Base-by-base conservation (phyloP, 2,113 vertebrate genomes). In the Leptobrachium ailaonicum region DNA sequence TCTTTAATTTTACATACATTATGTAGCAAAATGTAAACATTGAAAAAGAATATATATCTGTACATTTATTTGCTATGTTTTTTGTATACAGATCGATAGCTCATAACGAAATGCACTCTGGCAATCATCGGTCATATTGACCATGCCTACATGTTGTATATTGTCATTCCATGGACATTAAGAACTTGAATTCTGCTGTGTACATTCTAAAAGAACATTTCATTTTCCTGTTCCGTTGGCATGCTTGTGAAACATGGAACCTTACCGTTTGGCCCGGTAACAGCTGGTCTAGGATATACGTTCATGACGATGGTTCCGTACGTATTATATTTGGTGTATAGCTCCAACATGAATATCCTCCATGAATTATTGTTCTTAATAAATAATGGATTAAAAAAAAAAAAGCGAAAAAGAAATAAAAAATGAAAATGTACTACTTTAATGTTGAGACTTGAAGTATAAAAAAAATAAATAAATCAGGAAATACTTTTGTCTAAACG, bases 51-150 rank as follows among this genome's bases (percentile, higher is more conserved):
- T 32, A 32, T 50, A 50, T 50, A 50, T 50, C 86, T 92, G 90
- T 93, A 89, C 83, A 85, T 86, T 92, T 88, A 88, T 84, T 89
- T 89, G 88, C 88, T 90, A 87, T 81, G 87, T 92, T 90, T 90
- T 90, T 91, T 93, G 89, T 92, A 89, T 71, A 86, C 87, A 88
- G 88, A 82, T 73, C 89, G 86, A 87, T 84, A 86, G 87, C 85
- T 88, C 87, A 89, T 91, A 90, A 89, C 81, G 87, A 91, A 91
- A 84, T 91, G 89, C 87, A 87, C 87, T 87, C 66, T 83, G 91
- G 88, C 90, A 87, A 90, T 87, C 91, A 93, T 93, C 81, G 93
- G 94, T 96, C 95, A 95, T 90, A 94, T 94, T 95, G 95, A 95
- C 94, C 92, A 91, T 80, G 86, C 90, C 91, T 90, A 87, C 89